Evolutionary conservation across 1,140 invertebrate genomes (phyloP).

Genomic region (Scylla paramamosain): DNA sequence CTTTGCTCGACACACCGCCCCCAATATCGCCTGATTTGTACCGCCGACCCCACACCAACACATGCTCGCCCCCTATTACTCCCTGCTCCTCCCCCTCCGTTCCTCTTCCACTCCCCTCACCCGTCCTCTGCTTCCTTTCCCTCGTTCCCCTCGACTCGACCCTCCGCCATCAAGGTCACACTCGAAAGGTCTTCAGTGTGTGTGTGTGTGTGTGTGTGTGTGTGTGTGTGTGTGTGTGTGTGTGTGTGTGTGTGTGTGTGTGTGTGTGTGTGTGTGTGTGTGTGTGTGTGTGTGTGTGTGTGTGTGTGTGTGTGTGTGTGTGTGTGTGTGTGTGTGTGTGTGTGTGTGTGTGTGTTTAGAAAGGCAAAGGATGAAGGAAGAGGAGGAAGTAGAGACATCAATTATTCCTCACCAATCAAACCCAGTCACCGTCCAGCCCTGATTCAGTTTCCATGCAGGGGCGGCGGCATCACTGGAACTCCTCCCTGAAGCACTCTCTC

Average conservation of each 20-base stretch:
- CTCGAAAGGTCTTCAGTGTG: background rate
- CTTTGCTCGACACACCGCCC: background rate
- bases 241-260: background rate
- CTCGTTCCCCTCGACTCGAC: background rate
- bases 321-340: background rate
- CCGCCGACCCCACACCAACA: background rate
- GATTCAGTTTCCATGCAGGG: no score
- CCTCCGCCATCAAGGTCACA: background rate
- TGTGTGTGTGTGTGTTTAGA: background rate
- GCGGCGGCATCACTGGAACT: no score
- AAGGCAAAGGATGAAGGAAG: background rate
- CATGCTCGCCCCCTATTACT: background rate
- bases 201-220: conserved; percentile 41
- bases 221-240: conserved; percentile 15
- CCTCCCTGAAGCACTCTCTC: no score
- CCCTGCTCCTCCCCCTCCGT: background rate
- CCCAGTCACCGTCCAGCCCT: no score
- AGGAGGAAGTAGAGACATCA: background rate
- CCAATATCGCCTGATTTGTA: background rate
- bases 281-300: conserved; percentile 37
- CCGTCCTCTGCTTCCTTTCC: background rate
- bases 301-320: conserved; percentile 34
- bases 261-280: background rate
- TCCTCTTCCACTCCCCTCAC: background rate
- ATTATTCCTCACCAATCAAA: no score